Evolutionary conservation across 92 coral and sea anemone genomes (phyloP).

Genomic region (Porites evermanni): DNA sequence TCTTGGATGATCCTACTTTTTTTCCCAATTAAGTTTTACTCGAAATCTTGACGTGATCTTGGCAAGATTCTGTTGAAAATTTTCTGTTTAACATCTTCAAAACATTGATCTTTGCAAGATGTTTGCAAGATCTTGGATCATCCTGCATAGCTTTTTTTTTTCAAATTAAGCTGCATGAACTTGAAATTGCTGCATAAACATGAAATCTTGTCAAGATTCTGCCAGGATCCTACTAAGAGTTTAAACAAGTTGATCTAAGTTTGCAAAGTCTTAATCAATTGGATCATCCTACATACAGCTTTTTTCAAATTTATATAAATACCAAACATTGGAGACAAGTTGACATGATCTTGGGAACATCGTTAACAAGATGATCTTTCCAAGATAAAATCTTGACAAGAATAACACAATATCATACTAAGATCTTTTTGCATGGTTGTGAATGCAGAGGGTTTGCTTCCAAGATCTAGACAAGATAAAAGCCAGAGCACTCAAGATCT

Average conservation of each 20-base stretch:
- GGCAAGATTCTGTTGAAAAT: too few relatives aligned
- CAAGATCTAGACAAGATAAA: constrained; percentile 21
- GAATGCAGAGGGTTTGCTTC: too few relatives aligned
- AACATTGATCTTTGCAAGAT: constrained; percentile 11
- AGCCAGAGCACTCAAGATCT: neutral
- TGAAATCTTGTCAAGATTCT: too few relatives aligned
- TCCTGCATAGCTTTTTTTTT: constrained; percentile 8
- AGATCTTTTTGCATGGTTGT: too few relatives aligned
- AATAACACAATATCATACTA: neutral
- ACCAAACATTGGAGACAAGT: neutral
- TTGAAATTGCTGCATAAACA: too few relatives aligned
- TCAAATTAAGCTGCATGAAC: too few relatives aligned
- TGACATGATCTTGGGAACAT: constrained; percentile 14
- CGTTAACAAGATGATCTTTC: neutral
- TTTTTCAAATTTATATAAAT: constrained; percentile 3
- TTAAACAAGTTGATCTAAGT: too few relatives aligned
- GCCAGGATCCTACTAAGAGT: too few relatives aligned
- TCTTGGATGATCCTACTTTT: too few relatives aligned
- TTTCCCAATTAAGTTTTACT: too few relatives aligned
- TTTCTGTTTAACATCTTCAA: too few relatives aligned
- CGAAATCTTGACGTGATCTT: too few relatives aligned
- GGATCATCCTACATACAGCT: constrained; percentile 2
- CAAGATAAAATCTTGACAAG: neutral
- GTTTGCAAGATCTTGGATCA: constrained; percentile 3
- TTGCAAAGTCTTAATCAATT: neutral